A percentile compares a stretch with the other conserved stretches of the same genome.
phyloP scores from a whole-genome alignment of 2,888 invertebrate genomes.

The Lamellibrachia satsuma region DNA sequence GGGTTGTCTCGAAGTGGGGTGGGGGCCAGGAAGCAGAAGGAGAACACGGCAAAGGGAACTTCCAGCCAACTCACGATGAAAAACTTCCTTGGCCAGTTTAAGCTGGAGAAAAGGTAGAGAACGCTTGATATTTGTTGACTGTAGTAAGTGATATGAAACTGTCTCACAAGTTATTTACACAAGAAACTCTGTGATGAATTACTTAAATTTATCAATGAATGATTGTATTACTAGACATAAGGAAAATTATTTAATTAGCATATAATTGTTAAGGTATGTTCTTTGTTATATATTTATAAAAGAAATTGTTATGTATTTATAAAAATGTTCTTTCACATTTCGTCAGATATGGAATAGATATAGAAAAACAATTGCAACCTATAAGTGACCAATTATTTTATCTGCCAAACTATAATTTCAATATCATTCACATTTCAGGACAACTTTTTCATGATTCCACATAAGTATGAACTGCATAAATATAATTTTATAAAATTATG shows the following conservation, averaged over 20 bases:
- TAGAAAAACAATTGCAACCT: background rate
- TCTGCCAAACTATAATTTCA: background rate
- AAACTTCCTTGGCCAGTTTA: background rate
- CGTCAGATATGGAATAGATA: no score
- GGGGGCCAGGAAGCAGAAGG: background rate
- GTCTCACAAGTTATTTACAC: background rate
- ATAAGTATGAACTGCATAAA: background rate
- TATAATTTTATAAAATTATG: background rate
- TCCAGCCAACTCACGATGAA: background rate
- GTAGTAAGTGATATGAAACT: background rate
- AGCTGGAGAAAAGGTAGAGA: background rate
- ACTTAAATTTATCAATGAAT: background rate
- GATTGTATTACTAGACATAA: background rate
- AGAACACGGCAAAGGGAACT: background rate
- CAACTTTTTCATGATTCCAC: background rate
- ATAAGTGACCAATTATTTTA: background rate
- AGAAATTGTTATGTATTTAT: background rate
- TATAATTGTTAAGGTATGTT: background rate
- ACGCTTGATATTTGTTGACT: background rate
- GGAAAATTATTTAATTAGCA: background rate
- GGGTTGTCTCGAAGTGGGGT: background rate
- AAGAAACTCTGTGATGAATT: background rate
- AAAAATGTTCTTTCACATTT: background rate
- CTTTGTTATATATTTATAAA: background rate
- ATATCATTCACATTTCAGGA: background rate